phyloP scores from a whole-genome alignment of 1,140 invertebrate species.

The Meloidogyne exigua region DNA sequence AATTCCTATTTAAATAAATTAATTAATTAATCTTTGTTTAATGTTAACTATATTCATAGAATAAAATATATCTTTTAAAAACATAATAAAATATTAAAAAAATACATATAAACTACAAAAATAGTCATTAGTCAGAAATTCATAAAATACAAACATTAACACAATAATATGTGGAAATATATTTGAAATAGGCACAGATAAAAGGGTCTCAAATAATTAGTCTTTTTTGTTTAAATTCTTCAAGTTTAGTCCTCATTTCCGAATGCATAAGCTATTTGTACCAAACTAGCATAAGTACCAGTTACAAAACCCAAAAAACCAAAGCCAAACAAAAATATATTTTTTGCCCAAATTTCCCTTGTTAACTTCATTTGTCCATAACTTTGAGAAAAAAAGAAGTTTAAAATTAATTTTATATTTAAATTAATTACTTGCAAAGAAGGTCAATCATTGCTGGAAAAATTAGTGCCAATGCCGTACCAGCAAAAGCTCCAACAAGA shows the following conservation, averaged over 20 bases:
- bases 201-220: no score
- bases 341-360: slow-evolving; percentile 40
- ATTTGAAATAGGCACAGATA: not conserved
- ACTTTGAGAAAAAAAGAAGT: not conserved
- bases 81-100: no score
- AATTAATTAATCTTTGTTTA: no score
- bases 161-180: not conserved
- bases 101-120: no score
- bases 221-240: not conserved
- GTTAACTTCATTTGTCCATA: slow-evolving; percentile 42
- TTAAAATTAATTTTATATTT: not conserved
- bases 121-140: no score
- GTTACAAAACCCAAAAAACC: slow-evolving; percentile 48
- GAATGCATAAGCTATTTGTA: slow-evolving; percentile 35
- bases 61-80: no score
- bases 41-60: no score
- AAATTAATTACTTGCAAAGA: slow-evolving; percentile 33
- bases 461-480: slow-evolving; percentile 55
- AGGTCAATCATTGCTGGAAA: slow-evolving; percentile 62
- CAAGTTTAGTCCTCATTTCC: slow-evolving; percentile 26
- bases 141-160: no score
- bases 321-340: slow-evolving; percentile 40
- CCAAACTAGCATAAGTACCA: slow-evolving; percentile 48
- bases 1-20: no score
- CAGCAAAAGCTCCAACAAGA: slow-evolving; percentile 56